A percentile compares a stretch with the other conserved stretches of the same genome.
Evolutionary conservation across 2,888 invertebrate species (phyloP).

Genomic region (Rugalucina vietnamica): DNA sequence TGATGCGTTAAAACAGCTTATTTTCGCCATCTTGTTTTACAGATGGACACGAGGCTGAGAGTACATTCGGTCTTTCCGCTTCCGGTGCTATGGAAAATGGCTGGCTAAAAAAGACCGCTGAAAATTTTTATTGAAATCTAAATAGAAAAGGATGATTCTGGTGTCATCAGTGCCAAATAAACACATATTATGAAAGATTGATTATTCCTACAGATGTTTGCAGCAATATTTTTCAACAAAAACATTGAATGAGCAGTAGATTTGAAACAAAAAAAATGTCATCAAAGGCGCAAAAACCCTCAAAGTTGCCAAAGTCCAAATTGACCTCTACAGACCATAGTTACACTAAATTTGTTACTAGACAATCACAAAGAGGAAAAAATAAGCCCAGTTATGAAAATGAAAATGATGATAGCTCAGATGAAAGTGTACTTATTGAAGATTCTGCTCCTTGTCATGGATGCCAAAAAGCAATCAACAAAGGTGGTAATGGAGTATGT

Average conservation of each 20-base stretch:
- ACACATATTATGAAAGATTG: neutral
- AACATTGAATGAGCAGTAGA: neutral
- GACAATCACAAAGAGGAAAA: neutral
- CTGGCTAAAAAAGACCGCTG: neutral
- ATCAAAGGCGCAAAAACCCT: neutral
- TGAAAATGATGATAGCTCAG: neutral
- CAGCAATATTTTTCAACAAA: neutral
- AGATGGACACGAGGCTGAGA: no score
- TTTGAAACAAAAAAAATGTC: neutral
- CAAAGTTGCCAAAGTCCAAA: neutral
- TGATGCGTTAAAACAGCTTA: no score
- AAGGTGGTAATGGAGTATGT: neutral
- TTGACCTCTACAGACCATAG: no score
- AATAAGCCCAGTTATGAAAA: neutral
- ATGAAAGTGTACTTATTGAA: neutral
- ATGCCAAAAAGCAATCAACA: neutral
- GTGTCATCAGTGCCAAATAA: neutral
- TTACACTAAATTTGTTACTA: no score
- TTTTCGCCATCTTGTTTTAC: no score
- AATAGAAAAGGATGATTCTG: neutral
- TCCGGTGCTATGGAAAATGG: neutral
- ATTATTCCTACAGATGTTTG: neutral
- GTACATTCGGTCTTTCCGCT: no score
- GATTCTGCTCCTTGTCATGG: neutral
- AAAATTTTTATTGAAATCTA: neutral